These are phyloP conservation scores for Agapornis roseicollis DNA, from an alignment of 2,113 vertebrate genomes.

Conservation along the genomic window DNA sequence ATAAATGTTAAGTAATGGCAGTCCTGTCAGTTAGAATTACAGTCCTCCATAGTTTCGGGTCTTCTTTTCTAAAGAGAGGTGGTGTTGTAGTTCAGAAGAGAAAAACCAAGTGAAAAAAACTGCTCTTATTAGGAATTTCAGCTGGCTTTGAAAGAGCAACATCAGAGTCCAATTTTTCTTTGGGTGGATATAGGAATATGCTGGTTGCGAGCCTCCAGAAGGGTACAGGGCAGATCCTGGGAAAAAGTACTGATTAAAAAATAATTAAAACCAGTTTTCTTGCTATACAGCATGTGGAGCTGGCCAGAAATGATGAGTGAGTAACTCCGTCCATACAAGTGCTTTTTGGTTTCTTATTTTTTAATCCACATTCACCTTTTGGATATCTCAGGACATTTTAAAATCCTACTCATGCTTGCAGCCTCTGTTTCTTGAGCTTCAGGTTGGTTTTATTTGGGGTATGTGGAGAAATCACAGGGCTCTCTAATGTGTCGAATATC, in stretches of 20 bases:
- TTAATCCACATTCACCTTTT: constrained; percentile 6
- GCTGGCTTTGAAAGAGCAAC: neutral
- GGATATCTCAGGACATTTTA: neutral
- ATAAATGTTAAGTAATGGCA: constrained; percentile 6
- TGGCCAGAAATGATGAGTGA: neutral
- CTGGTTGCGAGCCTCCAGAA: neutral
- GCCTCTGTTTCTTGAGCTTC: neutral
- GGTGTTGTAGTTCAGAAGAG: neutral
- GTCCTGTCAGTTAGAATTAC: neutral
- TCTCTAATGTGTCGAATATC: neutral
- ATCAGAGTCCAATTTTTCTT: neutral
- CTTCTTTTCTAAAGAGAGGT: constrained; percentile 19
- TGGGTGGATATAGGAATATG: neutral
- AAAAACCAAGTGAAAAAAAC: neutral
- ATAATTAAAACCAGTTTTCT: constrained; percentile 57
- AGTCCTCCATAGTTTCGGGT: neutral
- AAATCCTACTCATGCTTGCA: neutral
- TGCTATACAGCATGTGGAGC: neutral
- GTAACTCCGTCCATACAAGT: neutral
- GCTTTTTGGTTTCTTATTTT: neutral
- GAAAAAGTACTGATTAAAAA: constrained; percentile 52
- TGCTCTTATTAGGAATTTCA: neutral
- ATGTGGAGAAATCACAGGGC: neutral
- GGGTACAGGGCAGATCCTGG: neutral
- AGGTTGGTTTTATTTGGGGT: neutral